Conservation (phyloP, 2,113 vertebrate species). For the Nestor notabilis region DNA sequence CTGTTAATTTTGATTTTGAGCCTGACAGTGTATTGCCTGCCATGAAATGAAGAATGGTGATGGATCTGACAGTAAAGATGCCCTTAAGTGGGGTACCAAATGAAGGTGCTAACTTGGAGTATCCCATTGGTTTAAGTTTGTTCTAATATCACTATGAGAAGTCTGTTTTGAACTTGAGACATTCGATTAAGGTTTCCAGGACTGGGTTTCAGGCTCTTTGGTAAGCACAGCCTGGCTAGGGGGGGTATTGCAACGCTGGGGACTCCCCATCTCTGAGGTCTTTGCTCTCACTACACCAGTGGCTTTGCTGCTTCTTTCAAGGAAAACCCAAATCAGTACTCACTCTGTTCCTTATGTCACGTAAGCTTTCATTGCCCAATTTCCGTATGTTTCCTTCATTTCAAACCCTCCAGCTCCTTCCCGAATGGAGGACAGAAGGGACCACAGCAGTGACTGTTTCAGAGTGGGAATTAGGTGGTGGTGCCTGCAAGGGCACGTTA, state of each 20-base stretch:
- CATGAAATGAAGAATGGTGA: neutral
- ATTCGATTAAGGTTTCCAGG: neutral
- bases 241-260: rapidly evolving
- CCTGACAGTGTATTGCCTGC: neutral
- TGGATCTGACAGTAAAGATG: neutral
- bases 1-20: neutral
- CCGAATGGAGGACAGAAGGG: neutral
- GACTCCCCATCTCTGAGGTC: rapidly evolving
- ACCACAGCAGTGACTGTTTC: neutral
- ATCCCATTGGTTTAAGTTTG: neutral
- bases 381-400: neutral
- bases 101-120: neutral
- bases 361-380: neutral
- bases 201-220: neutral
- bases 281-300: neutral
- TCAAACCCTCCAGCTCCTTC: neutral
- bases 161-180: neutral
- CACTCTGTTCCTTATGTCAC: rapidly evolving
- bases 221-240: neutral
- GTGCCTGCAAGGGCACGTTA: rapidly evolving
- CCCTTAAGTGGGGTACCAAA: rapidly evolving
- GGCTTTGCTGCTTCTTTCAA: neutral
- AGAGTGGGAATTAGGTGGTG: neutral
- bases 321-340: neutral
- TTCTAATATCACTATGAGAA: rapidly evolving